Conservation (phyloP, 1,140 invertebrate species). For the Ptiloglossa arizonensis region DNA sequence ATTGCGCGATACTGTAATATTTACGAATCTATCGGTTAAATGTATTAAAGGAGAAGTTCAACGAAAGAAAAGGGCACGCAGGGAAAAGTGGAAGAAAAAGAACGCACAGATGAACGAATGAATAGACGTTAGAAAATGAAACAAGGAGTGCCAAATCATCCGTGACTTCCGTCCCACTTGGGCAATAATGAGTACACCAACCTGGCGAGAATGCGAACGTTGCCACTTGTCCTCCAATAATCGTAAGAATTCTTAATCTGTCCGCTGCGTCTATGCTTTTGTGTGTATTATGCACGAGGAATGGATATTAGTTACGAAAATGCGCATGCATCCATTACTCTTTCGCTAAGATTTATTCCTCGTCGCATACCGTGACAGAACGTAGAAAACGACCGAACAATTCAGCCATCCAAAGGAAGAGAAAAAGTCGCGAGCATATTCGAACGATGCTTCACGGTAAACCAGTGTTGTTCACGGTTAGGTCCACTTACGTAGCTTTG, state of each 20-base stretch:
- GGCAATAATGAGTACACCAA: slow-evolving; percentile 61
- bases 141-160: slow-evolving; percentile 49
- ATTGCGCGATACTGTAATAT: neutral
- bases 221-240: slow-evolving; percentile 53
- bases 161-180: slow-evolving; percentile 69
- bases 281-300: neutral
- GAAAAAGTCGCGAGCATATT: slow-evolving; percentile 5
- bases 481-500: neutral
- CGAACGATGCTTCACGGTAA: neutral
- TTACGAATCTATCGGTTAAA: neutral
- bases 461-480: neutral
- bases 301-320: neutral
- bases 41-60: neutral
- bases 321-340: neutral
- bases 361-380: too few relatives aligned
- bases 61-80: neutral
- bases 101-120: neutral
- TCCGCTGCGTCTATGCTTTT: slow-evolving; percentile 49
- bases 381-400: neutral
- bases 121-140: slow-evolving; percentile 34
- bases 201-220: slow-evolving; percentile 56
- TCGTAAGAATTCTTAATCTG: slow-evolving; percentile 50
- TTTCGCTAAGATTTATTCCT: slow-evolving; percentile 9
- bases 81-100: slow-evolving; percentile 1
- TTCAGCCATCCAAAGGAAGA: slow-evolving; percentile 8